These are phyloP conservation scores for Muscicapa adusta DNA, from an alignment of 2,113 vertebrate genomes.

Conservation along the genomic window DNA sequence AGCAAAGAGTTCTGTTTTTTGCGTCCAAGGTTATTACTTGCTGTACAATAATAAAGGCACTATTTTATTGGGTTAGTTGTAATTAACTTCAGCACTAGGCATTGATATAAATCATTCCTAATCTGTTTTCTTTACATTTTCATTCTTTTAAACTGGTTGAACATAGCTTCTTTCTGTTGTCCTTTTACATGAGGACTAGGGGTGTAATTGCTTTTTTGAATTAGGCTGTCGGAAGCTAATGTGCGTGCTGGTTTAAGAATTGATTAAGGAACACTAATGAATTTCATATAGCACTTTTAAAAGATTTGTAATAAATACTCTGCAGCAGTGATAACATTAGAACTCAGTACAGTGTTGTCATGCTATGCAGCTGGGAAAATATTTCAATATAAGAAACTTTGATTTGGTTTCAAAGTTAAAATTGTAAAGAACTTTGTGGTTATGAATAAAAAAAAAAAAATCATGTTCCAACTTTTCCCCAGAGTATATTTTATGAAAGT, in stretches of 20 bases:
- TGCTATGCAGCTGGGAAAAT: slow-evolving; percentile 4
- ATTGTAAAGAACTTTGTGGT: neutral
- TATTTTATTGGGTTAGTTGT: slow-evolving; percentile 84
- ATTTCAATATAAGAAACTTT: neutral
- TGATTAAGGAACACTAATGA: slow-evolving; percentile 71
- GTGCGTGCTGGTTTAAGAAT: slow-evolving; percentile 65
- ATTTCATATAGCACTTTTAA: slow-evolving; percentile 69
- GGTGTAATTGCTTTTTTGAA: slow-evolving; percentile 72
- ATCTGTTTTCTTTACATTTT: slow-evolving; percentile 79
- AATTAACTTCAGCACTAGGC: slow-evolving; percentile 82
- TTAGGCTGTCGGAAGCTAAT: slow-evolving; percentile 68
- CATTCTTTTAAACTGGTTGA: slow-evolving; percentile 70
- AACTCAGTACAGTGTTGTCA: neutral
- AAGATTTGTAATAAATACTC: slow-evolving; percentile 67
- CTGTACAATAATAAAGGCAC: slow-evolving; percentile 78
- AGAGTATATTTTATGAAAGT: neutral
- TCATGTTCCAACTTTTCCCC: neutral
- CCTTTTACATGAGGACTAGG: slow-evolving; percentile 59
- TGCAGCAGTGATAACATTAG: neutral
- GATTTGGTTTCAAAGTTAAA: neutral
- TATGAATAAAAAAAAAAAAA: neutral
- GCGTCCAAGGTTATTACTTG: slow-evolving; percentile 72
- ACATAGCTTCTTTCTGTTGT: slow-evolving; percentile 67
- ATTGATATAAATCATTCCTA: slow-evolving; percentile 78
- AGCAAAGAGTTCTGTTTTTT: slow-evolving; percentile 74